These are phyloP conservation scores for Struthidea cinerea DNA, from an alignment of 2,113 vertebrate genomes.

Conservation along the genomic window DNA sequence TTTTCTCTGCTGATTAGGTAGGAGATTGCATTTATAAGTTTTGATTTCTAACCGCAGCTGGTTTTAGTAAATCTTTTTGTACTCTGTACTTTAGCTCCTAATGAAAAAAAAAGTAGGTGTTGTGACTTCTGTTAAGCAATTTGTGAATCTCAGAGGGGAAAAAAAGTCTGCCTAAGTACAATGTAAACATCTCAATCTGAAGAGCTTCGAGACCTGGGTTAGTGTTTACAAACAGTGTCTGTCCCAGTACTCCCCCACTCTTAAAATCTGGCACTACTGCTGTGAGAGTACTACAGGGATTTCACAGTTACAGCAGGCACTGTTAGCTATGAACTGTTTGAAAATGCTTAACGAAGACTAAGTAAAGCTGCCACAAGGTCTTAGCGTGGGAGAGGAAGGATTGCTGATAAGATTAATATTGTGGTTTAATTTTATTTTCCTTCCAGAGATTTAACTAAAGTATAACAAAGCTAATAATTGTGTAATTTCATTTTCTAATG, in stretches of 20 bases:
- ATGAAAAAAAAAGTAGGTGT: not conserved
- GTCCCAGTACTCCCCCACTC: not conserved
- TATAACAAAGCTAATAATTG: not conserved
- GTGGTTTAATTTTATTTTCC: not conserved
- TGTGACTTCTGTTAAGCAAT: not conserved
- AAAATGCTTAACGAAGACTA: slow-evolving; percentile 14
- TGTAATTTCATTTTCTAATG: not conserved
- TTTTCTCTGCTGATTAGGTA: not conserved
- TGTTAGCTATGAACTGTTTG: not conserved
- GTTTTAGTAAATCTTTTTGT: not conserved
- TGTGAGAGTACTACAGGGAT: not conserved
- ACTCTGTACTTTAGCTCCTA: not conserved
- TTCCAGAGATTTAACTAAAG: not conserved
- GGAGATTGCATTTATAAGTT: not conserved
- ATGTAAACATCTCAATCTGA: not conserved
- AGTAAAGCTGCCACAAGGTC: not conserved
- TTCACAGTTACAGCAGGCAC: not conserved
- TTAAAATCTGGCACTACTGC: not conserved
- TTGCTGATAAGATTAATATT: not conserved
- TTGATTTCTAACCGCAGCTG: not conserved
- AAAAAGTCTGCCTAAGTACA: not conserved
- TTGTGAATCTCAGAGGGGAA: not conserved
- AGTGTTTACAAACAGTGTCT: not conserved
- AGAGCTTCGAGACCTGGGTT: not conserved
- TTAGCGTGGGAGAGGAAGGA: not conserved